A percentile compares a stretch with the other conserved stretches of the same genome.
Evolutionary conservation across 2,888 invertebrate genomes (phyloP).

Genomic region (Apodemia hepburni): DNA sequence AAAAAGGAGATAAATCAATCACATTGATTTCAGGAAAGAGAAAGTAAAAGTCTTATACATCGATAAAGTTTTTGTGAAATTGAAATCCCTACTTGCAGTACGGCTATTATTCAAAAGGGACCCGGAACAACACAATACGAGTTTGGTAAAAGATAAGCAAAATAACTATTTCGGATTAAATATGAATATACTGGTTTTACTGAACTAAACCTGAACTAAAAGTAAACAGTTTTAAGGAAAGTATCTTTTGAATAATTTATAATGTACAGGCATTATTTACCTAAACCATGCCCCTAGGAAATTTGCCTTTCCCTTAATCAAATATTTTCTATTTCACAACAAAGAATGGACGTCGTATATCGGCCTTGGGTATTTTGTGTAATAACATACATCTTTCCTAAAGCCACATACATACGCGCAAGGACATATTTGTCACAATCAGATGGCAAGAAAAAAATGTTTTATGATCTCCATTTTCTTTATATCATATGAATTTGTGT

Average conservation of each 20-base stretch:
- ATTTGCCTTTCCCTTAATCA: slow-evolving; percentile 45
- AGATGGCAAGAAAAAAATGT: no score
- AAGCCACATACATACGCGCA: not conserved
- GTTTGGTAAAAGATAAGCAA: not conserved
- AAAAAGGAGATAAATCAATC: no score
- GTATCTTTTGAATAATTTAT: slow-evolving; percentile 21
- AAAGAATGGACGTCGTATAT: slow-evolving; percentile 22
- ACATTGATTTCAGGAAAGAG: no score
- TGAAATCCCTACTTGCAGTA: no score
- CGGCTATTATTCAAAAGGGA: no score
- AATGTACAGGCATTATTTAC: slow-evolving; percentile 16
- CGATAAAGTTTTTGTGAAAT: no score
- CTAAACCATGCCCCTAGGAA: slow-evolving; percentile 19
- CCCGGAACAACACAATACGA: no score
- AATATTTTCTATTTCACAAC: slow-evolving; percentile 43
- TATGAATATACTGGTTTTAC: slow-evolving; percentile 12
- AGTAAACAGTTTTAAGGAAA: slow-evolving; percentile 18
- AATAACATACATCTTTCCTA: slow-evolving; percentile 42
- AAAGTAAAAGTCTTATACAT: no score
- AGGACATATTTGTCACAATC: no score
- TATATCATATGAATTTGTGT: no score
- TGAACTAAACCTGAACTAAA: slow-evolving; percentile 3
- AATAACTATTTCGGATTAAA: slow-evolving; percentile 10
- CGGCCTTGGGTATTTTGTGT: slow-evolving; percentile 23
- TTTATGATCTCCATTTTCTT: no score